Percentiles rank a stretch among this genome's conserved stretches.
Conservation (phyloP, 2,888 invertebrate species). For the Megastigmus dorsalis region DNA sequence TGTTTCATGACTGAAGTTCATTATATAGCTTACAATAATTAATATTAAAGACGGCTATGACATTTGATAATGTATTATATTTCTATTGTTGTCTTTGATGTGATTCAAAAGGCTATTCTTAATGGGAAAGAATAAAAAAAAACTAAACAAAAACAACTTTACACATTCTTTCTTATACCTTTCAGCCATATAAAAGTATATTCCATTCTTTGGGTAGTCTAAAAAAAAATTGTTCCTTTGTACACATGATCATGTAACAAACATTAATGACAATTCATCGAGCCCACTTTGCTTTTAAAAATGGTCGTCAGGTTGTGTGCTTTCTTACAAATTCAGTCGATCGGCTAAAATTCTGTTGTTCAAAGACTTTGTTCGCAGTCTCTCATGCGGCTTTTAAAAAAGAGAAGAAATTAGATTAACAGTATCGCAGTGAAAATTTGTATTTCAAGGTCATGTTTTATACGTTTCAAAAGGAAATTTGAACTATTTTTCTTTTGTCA, state of each 20-base stretch:
- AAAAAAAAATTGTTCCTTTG: slow-evolving; percentile 12
- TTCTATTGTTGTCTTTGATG: slow-evolving; percentile 16
- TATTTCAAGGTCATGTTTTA: slow-evolving; percentile 23
- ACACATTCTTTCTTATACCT: slow-evolving; percentile 24
- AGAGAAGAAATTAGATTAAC: slow-evolving; percentile 8
- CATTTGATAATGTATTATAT: slow-evolving; percentile 30
- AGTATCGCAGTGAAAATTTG: slow-evolving; percentile 25
- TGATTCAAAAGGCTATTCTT: slow-evolving; percentile 5
- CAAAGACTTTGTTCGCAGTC: slow-evolving; percentile 33
- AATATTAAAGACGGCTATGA: slow-evolving; percentile 36
- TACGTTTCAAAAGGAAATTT: slow-evolving; percentile 34
- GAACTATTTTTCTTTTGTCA: slow-evolving; percentile 26
- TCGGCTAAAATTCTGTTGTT: slow-evolving; percentile 29
- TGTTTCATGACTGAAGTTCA: slow-evolving; percentile 34
- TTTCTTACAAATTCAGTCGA: slow-evolving; percentile 10
- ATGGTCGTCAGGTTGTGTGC: slow-evolving; percentile 17
- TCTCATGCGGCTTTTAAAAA: slow-evolving; percentile 24
- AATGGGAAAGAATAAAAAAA: slow-evolving; percentile 33
- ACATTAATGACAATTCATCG: slow-evolving; percentile 22
- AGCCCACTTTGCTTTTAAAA: slow-evolving; percentile 25
- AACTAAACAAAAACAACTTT: slow-evolving; percentile 45
- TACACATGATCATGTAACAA: slow-evolving; percentile 14
- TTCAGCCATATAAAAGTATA: slow-evolving; percentile 36
- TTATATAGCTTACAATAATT: slow-evolving; percentile 44
- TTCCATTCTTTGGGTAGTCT: slow-evolving; percentile 24